phyloP scores from a whole-genome alignment of 2,113 vertebrate genomes.

The Ceyx melanurus region DNA sequence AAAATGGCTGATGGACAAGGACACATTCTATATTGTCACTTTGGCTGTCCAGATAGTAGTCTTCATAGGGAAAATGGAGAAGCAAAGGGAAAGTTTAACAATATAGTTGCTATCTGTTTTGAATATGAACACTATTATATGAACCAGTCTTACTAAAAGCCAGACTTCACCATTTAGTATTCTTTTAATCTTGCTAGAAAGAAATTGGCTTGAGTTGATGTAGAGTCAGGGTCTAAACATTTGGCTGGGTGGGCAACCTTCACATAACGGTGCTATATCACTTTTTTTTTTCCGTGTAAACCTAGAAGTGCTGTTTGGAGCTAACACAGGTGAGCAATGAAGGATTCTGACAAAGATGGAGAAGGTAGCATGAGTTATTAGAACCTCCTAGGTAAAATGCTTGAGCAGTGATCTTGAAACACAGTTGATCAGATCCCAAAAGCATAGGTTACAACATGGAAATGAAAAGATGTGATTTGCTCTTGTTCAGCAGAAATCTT shows the following conservation, averaged over 20 bases:
- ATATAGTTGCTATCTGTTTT: not conserved
- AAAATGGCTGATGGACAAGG: not conserved
- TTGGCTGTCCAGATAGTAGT: not conserved
- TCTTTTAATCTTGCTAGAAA: not conserved
- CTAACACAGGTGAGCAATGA: not conserved
- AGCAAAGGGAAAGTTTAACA: not conserved
- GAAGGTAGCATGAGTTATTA: not conserved
- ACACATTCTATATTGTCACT: not conserved
- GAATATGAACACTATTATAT: not conserved
- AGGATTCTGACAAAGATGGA: not conserved
- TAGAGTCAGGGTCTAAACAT: not conserved
- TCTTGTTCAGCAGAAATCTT: not conserved
- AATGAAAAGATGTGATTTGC: not conserved
- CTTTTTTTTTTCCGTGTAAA: not conserved
- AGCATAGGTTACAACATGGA: not conserved
- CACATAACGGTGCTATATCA: not conserved
- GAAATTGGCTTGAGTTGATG: not conserved
- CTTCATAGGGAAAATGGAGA: not conserved
- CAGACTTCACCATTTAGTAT: not conserved
- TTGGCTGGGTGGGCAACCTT: not conserved
- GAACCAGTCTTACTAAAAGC: not conserved
- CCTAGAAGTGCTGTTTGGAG: not conserved
- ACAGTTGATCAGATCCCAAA: not conserved
- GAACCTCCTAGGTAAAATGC: not conserved
- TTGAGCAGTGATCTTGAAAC: not conserved